Base-by-base conservation (phyloP, 2,797 vertebrate genomes). In the Trachops cirrhosus region DNA sequence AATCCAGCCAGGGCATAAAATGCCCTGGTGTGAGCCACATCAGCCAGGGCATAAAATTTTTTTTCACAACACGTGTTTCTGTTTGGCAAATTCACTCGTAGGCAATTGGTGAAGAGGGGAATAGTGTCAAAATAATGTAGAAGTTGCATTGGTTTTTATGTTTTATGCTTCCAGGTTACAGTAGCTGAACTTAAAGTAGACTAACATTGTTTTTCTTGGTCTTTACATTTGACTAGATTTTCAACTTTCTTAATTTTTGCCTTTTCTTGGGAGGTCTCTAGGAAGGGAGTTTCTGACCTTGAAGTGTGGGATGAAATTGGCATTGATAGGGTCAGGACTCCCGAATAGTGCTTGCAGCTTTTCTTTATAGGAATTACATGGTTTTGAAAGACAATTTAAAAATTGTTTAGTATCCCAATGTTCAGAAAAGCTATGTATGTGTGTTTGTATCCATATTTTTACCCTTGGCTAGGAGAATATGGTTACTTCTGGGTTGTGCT, bases 351-450 rank as follows among this genome's bases (percentile, higher is more conserved):
- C 46, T 96, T 77, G 59, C 3, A 95, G 16, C 11, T 39, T 89
- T 93, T 92, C 29, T 85, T 67, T 64, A 68, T n/a, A 84, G 50
- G 85, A 91, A 71, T 62, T 70, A 62, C 39, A 48, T 86, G 62
- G 50, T 86, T 93, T 92, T 88, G 70, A 88, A 93, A 41, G 80
- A 39, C 91, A 91, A 74, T 92, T 97, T 94, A 19, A 75, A 89
- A 86, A 77, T 52, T 87, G 32, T 83, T 46, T 89, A 54, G 15
- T 54, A 29, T 87, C 90, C 75, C 78, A 92, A 0, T 91, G 78
- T 94, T 93, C 37, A 91, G 80, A 78, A 92, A 86, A 94, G 22
- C 32, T 80, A 44, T 41, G 2, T 79, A 29, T 68, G 5, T 48
- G 83, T 75, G 57, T 94, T 67, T 70, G 14, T 83, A 10, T 87